These are phyloP conservation scores for Synergus itoensis DNA, from an alignment of 2,888 invertebrate species.

Conservation along the genomic window DNA sequence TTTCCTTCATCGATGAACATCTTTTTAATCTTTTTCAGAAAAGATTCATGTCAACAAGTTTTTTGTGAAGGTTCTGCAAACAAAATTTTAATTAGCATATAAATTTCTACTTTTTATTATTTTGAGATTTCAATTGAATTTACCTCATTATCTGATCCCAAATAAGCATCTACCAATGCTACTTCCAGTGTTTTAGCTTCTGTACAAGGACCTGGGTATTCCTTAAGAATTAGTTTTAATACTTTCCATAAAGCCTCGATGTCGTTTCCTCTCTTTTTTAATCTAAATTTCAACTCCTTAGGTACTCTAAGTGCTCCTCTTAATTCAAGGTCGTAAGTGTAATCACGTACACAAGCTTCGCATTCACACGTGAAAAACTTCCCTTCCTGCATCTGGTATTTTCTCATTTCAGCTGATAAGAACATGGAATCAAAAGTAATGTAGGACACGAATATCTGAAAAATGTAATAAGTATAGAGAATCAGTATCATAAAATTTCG, in stretches of 20 bases:
- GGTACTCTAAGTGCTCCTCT: background rate
- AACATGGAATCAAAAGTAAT: background rate
- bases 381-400: background rate
- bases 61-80: no score
- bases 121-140: background rate
- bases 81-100: no score
- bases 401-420: background rate
- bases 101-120: no score
- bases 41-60: background rate
- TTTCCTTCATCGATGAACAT: no score
- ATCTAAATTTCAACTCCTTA: background rate
- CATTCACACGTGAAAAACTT: background rate
- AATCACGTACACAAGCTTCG: background rate
- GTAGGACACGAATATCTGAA: background rate
- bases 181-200: background rate
- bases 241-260: background rate
- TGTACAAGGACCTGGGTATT: background rate
- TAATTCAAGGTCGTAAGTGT: background rate
- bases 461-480: background rate
- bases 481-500: no score
- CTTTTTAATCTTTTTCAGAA: no score
- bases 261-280: background rate
- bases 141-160: background rate
- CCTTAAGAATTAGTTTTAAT: background rate
- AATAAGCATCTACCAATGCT: background rate